Conservation (phyloP, 2,113 vertebrate genomes). For the Trichomycterus rosablanca region DNA sequence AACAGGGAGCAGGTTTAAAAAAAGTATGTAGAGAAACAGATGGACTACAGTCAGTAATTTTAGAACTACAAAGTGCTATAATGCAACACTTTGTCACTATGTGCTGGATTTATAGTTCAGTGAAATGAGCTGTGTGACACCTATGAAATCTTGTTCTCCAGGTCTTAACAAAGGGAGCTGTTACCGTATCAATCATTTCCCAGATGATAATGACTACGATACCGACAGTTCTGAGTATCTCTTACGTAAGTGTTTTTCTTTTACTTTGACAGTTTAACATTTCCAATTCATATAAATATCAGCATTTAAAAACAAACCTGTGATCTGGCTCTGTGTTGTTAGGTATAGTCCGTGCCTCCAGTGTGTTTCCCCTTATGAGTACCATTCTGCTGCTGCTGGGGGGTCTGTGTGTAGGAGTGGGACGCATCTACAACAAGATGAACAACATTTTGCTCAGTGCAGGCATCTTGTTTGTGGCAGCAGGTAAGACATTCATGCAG, state of each 20-base stretch:
- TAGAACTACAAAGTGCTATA: no score
- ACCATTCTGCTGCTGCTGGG: slow-evolving; percentile 86
- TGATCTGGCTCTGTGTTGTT: not conserved
- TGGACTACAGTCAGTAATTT: no score
- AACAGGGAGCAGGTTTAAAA: no score
- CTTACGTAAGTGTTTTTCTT: slow-evolving; percentile 78
- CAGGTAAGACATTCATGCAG: slow-evolving; percentile 72
- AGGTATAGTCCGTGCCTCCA: slow-evolving; percentile 97
- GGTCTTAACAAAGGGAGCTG: slow-evolving; percentile 94
- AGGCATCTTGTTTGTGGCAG: slow-evolving; percentile 95
- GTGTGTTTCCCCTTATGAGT: slow-evolving; percentile 94
- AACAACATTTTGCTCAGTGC: slow-evolving; percentile 94
- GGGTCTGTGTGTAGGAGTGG: slow-evolving; percentile 84
- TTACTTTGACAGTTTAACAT: not conserved
- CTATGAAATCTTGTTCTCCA: no score
- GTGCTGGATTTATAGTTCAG: no score
- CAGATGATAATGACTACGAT: slow-evolving; percentile 97
- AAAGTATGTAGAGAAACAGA: no score
- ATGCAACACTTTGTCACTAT: no score
- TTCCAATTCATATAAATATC: not conserved
- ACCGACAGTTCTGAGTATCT: slow-evolving; percentile 98
- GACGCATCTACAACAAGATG: slow-evolving; percentile 86
- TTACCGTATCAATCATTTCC: slow-evolving; percentile 97
- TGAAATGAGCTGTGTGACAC: no score
- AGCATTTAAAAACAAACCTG: not conserved